Evolutionary conservation across 2,888 invertebrate species (phyloP), one percentile per base, ranked within the genome.

Genomic region (Bugulina stolonifera): DNA sequence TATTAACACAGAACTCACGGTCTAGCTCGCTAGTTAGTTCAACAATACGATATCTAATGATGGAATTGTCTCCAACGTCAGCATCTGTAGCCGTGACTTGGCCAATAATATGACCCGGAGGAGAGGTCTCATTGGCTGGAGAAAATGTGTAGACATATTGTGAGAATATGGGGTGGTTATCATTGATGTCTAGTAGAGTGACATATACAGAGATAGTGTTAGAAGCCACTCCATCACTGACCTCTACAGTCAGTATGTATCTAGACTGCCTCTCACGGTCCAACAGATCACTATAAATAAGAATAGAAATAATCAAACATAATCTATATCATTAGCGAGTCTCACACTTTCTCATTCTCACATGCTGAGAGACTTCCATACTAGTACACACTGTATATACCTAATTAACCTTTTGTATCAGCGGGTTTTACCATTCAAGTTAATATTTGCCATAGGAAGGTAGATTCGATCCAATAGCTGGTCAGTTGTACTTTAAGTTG

Each of bases 141-240:
- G 64, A 10, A 34, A 64, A 64, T 3, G 64, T 25, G 32, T 64
- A 64, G 64, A 64, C 27, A n/a, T 22, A 2, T 14, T n/a, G 32
- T 14, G 32, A 32, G n/a, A 64, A 64, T 25, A 64, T 32, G 14
- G 64, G 64, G 27, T 14, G 2, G 3, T 64, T 25, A 32, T 64
- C 64, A 34, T 64, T 64, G 32, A 64, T 64, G 64, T 64, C 64
- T 64, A 27, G 10, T 3, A 64, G 29, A 32, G 64, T 32, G 27
- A 64, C n/a, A 34, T 25, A 14, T 14, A 64, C 29, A 25, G 5
- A 14, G 5, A 32, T n/a, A 10, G 25, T 64, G 34, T 27, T n/a
- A 10, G 10, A 27, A 2, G 64, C 34, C 32, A 64, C 32, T 25
- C 64, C 34, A 64, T 64, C 64, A 32, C 32, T 32, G 5, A 64